A percentile compares a stretch with the other conserved stretches of the same genome.
Evolutionary conservation across 2,113 vertebrate species (phyloP).

Genomic region (Fregata magnificens): DNA sequence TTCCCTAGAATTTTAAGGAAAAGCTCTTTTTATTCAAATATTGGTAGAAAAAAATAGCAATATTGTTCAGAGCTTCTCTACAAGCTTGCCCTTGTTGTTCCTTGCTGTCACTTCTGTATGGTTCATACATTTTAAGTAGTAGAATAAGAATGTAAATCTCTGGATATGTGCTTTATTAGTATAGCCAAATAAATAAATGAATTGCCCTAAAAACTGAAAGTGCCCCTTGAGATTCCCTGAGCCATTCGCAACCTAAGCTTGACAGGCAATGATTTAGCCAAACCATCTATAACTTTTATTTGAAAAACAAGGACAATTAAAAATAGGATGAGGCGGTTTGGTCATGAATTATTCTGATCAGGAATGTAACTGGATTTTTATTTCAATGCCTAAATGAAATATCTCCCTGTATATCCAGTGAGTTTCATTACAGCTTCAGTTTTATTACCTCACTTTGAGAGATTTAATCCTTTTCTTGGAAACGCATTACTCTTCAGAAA

Average conservation of each 20-base stretch:
- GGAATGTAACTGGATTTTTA: slow-evolving; percentile 44
- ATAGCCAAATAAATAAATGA: slow-evolving; percentile 33
- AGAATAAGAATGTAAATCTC: slow-evolving; percentile 3
- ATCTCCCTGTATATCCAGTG: slow-evolving; percentile 16
- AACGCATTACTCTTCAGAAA: slow-evolving; percentile 34
- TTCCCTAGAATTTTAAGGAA: background rate
- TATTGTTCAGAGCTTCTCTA: background rate
- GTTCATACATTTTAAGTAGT: slow-evolving; percentile 14
- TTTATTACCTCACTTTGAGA: slow-evolving; percentile 53
- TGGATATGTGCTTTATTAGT: background rate
- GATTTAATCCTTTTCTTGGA: slow-evolving; percentile 43
- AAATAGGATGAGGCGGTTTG: slow-evolving; percentile 22
- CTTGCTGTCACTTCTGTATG: background rate
- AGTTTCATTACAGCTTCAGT: slow-evolving; percentile 53
- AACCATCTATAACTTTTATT: slow-evolving; percentile 40
- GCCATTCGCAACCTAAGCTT: background rate
- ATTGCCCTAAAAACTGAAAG: slow-evolving; percentile 34
- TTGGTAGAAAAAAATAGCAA: background rate
- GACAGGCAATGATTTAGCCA: slow-evolving; percentile 20
- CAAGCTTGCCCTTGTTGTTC: background rate
- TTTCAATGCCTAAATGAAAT: slow-evolving; percentile 52
- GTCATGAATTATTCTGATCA: slow-evolving; percentile 64
- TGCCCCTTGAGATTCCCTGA: slow-evolving; percentile 3
- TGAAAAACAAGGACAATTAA: slow-evolving; percentile 67
- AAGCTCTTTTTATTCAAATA: background rate